Base-by-base conservation (phyloP, 2,888 invertebrate genomes). In the Dilophus febrilis region DNA sequence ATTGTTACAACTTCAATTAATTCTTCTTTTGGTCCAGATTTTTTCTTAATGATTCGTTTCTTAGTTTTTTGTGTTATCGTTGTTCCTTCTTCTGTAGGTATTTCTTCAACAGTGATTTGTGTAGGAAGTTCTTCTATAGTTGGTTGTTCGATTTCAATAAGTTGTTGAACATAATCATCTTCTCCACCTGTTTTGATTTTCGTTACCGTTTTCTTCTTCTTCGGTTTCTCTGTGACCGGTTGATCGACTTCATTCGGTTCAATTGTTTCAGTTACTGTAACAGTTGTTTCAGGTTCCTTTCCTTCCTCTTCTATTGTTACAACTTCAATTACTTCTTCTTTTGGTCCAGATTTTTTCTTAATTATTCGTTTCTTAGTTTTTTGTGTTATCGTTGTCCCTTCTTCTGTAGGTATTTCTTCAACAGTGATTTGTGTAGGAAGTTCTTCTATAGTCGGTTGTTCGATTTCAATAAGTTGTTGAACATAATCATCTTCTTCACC, bases 391-490 rank as follows among this genome's bases (percentile, higher is more conserved):
- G 55, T 11, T 49, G 49, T 37, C 51, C 55, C 40, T 50, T 47
- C 32, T 48, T 48, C 46, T 56, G 58, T 45, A n/a, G n/a, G n/a
- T n/a, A n/a, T n/a, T n/a, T n/a, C n/a, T n/a, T n/a, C n/a, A n/a
- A n/a, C n/a, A n/a, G n/a, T n/a, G n/a, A n/a, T n/a, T n/a, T n/a
- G n/a, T n/a, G n/a, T n/a, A n/a, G n/a, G n/a, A n/a, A n/a, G n/a
- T n/a, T n/a, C 53, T 47, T 61, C 62, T 3, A 64, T 60, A 49
- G 61, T 61, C 39, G 58, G 57, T 38, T 61, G 51, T 45, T 62
- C 62, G 48, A 59, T 58, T 32, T 55, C 61, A 19, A 61, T 44
- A 27, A 62, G 44, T 37, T 56, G 55, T 44, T 56, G 51, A 40
- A 61, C 59, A 37, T 58, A 46, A 22, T 53, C 56, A 49, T 61